phyloP scores from a whole-genome alignment of 2,797 vertebrate species.

The Sebastes flavidus region DNA sequence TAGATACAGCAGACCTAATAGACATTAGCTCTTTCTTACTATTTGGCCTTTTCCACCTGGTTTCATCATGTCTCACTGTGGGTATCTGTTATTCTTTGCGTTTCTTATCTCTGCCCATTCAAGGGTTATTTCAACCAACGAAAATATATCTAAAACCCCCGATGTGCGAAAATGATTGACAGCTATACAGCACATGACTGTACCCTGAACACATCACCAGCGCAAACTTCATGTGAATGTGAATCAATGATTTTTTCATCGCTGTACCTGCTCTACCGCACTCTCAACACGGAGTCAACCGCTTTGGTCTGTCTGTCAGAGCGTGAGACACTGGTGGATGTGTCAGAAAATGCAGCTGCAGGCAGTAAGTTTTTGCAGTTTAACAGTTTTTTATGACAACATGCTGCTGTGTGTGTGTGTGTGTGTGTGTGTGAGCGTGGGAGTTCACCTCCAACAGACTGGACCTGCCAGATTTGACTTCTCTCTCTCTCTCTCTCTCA shows the following conservation, averaged over 20 bases:
- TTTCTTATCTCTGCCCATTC: neutral
- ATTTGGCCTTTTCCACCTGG: neutral
- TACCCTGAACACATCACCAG: conserved; percentile 1
- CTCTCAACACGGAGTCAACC: conserved; percentile 14
- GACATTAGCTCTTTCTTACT: neutral
- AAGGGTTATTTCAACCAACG: neutral
- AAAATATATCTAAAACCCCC: neutral
- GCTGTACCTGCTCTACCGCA: neutral
- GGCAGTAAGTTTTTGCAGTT: conserved; percentile 10
- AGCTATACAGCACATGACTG: neutral
- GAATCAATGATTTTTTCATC: conserved; percentile 2
- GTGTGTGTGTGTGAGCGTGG: neutral
- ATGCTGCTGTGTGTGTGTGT: neutral
- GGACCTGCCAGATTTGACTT: conserved; percentile 14
- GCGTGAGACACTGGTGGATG: neutral
- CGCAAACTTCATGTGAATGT: neutral
- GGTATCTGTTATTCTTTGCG: neutral
- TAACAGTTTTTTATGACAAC: conserved; percentile 19
- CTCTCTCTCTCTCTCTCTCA: neutral
- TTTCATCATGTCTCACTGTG: neutral
- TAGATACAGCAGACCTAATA: neutral
- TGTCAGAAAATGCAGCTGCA: conserved; percentile 7
- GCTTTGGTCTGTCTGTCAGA: conserved; percentile 36
- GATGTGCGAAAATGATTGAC: neutral
- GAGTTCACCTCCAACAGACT: conserved; percentile 18